Evolutionary conservation across 2,888 invertebrate genomes (phyloP).

Genomic region (Drosophila maculinotata): DNA sequence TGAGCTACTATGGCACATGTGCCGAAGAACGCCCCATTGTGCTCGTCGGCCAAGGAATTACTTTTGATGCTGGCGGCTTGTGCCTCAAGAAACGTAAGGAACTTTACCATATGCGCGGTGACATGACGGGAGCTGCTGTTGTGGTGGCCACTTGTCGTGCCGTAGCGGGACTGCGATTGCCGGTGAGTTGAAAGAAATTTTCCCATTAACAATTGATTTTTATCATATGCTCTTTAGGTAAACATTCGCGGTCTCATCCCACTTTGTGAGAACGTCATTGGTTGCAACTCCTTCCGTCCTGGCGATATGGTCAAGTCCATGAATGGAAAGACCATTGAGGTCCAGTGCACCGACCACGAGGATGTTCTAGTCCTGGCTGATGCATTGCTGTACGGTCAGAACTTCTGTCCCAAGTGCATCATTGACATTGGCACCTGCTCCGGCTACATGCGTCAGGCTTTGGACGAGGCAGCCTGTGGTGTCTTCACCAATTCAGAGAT

Average conservation of each 20-base stretch:
- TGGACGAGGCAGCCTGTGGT: constrained; percentile 90
- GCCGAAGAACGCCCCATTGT: constrained; percentile 89
- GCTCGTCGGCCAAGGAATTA: constrained; percentile 90
- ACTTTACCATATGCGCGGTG: constrained; percentile 88
- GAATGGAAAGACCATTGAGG: constrained; percentile 89
- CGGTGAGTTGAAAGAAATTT: constrained; percentile 72
- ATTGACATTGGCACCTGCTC: constrained; percentile 93
- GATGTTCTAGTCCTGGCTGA: constrained; percentile 92
- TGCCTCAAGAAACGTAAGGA: constrained; percentile 87
- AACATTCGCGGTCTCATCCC: constrained; percentile 91
- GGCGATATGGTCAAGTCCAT: constrained; percentile 91
- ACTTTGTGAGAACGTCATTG: constrained; percentile 92
- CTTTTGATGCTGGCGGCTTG: constrained; percentile 91
- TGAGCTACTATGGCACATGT: constrained; percentile 89
- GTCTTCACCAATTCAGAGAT: constrained; percentile 91
- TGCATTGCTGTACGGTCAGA: constrained; percentile 90
- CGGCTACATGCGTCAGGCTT: constrained; percentile 88
- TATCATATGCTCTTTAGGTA: constrained; percentile 76
- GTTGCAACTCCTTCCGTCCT: constrained; percentile 90
- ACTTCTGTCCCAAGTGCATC: constrained; percentile 88
- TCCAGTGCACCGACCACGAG: constrained; percentile 91
- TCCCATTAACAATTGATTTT: too few species aligned
- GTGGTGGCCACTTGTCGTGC: constrained; percentile 90
- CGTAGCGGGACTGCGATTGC: constrained; percentile 89
- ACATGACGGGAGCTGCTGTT: constrained; percentile 94